These are phyloP conservation scores for Anarrhichthys ocellatus DNA, from an alignment of 2,113 vertebrate species.

Conservation along the genomic window DNA sequence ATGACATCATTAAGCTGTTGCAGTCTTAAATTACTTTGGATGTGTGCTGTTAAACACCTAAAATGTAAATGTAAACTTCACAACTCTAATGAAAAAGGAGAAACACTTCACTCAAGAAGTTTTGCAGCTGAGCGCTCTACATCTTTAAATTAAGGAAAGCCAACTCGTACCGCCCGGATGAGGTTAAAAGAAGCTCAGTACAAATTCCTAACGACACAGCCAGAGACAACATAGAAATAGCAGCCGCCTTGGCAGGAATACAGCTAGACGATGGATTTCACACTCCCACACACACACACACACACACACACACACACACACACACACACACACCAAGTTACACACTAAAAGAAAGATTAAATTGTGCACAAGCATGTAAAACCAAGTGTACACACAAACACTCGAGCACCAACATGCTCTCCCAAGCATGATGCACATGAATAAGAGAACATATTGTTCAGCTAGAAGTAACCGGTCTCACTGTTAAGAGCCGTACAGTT, in stretches of 20 bases:
- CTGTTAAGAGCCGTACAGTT: conserved; percentile 38
- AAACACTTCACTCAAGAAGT: neutral
- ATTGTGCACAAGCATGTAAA: conserved; percentile 18
- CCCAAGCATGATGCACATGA: conserved; percentile 59
- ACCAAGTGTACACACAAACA: conserved; percentile 26
- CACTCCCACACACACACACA: conserved; percentile 29
- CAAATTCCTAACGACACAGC: conserved; percentile 5
- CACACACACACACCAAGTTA: conserved; percentile 8
- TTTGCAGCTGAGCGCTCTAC: neutral
- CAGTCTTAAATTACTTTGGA: neutral
- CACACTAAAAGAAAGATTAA: conserved; percentile 23
- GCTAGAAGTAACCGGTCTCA: conserved; percentile 39
- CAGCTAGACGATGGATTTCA: conserved; percentile 48
- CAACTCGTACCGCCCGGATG: neutral
- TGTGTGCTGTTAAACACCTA: neutral
- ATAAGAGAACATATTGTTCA: conserved; percentile 65
- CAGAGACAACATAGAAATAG: conserved; percentile 19
- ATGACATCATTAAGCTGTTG: neutral
- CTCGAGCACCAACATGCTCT: conserved; percentile 55
- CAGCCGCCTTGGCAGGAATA: conserved; percentile 36
- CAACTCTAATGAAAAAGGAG: neutral
- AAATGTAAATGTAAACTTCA: conserved; percentile 1
- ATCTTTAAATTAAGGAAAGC: neutral
- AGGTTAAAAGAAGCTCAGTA: conserved; percentile 24
- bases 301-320: neutral